Evolutionary conservation across 2,888 invertebrate genomes (phyloP).

Genomic region (Eilema sororculum): DNA sequence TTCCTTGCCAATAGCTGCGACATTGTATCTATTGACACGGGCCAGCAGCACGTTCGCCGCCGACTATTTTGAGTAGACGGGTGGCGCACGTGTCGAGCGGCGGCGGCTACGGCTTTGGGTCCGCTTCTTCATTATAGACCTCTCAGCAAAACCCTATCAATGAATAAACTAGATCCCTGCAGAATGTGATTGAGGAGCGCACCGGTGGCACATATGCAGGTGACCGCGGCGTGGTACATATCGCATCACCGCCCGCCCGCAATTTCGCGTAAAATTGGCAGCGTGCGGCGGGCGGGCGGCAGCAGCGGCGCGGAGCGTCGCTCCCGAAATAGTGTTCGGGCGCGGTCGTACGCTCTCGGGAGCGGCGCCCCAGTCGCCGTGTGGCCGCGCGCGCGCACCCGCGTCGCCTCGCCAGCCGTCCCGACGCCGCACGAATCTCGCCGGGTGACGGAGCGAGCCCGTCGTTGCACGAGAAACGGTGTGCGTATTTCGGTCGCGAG

Average conservation of each 20-base stretch:
- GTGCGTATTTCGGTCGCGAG: constrained; percentile 83
- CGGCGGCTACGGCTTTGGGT: constrained; percentile 49
- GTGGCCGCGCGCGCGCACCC: constrained; percentile 86
- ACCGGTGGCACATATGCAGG: constrained; percentile 67
- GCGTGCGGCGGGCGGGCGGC: constrained; percentile 83
- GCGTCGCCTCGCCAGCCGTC: constrained; percentile 79
- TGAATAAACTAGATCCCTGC: constrained; percentile 64
- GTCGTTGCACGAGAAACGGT: constrained; percentile 76
- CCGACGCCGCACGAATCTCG: constrained; percentile 69
- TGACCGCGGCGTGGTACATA: constrained; percentile 77
- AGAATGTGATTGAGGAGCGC: constrained; percentile 58
- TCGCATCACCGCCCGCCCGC: constrained; percentile 87
- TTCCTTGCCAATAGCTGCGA: constrained; percentile 85
- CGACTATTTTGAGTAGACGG: constrained; percentile 76
- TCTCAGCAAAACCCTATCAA: constrained; percentile 57
- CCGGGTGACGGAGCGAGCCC: constrained; percentile 73
- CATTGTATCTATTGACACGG: constrained; percentile 85
- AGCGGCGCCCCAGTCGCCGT: constrained; percentile 84
- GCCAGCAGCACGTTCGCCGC: constrained; percentile 73
- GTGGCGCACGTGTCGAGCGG: constrained; percentile 66
- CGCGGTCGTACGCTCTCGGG: constrained; percentile 83
- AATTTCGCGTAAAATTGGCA: constrained; percentile 87
- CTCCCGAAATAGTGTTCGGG: constrained; percentile 87
- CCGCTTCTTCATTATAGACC: constrained; percentile 48
- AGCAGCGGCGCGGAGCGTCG: constrained; percentile 83